A percentile compares a stretch with the other conserved stretches of the same genome.
These are phyloP conservation scores for Oikopleura dioica DNA, from an alignment of 23 tunicate genomes.

Conservation along the genomic window DNA sequence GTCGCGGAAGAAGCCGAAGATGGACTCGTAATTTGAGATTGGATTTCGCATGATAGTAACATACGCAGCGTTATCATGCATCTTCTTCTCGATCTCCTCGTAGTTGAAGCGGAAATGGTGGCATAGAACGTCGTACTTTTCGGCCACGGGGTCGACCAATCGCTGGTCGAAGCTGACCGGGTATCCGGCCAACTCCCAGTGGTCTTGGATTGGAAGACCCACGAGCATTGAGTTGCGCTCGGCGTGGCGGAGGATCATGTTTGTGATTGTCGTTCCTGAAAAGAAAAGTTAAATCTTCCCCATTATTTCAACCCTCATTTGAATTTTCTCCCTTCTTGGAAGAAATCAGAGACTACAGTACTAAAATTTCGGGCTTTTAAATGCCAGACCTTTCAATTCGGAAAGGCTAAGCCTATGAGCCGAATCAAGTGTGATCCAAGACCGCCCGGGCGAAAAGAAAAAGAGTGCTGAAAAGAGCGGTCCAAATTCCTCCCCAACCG, in stretches of 20 bases:
- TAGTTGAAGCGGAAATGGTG: slow-evolving; percentile 25
- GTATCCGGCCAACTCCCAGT: slow-evolving; percentile 80
- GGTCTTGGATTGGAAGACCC: slow-evolving; percentile 40
- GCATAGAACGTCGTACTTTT: slow-evolving; percentile 51
- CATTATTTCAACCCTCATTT: too few species aligned
- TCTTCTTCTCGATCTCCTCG: not conserved
- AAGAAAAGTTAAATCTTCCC: slow-evolving; percentile 1
- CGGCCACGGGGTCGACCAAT: slow-evolving; percentile 34
- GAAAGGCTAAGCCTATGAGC: too few species aligned
- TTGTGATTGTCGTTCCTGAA: slow-evolving; percentile 60
- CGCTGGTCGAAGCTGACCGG: slow-evolving; percentile 30
- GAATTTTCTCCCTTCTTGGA: too few species aligned
- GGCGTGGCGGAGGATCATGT: slow-evolving; percentile 51
- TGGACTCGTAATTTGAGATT: slow-evolving; percentile 6
- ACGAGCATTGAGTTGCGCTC: slow-evolving; percentile 33
- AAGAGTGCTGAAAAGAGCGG: too few species aligned
- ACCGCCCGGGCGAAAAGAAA: too few species aligned
- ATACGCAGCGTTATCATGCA: not conserved
- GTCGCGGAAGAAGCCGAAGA: slow-evolving; percentile 5
- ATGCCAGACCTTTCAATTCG: too few species aligned
- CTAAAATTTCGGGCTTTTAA: too few species aligned
- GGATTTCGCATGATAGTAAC: not conserved
- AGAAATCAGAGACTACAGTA: too few species aligned
- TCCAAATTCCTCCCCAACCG: too few species aligned
- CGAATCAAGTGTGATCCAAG: too few species aligned